phyloP scores from a whole-genome alignment of 1,140 invertebrate species.

The Aricia agestis region DNA sequence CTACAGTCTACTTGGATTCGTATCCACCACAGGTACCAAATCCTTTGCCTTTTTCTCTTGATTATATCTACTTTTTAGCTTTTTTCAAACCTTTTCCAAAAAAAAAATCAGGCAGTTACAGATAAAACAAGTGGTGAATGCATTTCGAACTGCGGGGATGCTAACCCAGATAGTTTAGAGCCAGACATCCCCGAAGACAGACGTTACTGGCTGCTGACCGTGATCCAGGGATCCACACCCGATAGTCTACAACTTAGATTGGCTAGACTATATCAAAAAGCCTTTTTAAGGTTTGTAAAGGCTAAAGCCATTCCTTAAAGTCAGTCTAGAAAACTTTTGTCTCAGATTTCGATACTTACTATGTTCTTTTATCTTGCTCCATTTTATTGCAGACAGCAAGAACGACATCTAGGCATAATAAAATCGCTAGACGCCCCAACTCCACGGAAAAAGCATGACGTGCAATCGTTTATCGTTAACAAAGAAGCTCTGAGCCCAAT shows the following conservation, averaged over 20 bases:
- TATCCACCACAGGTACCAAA: conserved; percentile 55
- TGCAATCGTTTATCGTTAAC: conserved; percentile 64
- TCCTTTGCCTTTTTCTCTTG: not conserved
- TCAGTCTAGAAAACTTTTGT: too few relatives aligned
- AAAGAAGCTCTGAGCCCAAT: conserved; percentile 47
- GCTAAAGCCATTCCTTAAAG: not conserved
- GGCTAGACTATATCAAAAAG: conserved; percentile 79
- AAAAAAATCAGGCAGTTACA: conserved; percentile 51
- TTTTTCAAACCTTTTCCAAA: conserved; percentile 18
- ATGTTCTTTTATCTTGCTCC: not conserved
- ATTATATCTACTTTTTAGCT: not conserved
- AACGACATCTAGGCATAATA: conserved; percentile 81
- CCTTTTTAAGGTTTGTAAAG: conserved; percentile 78
- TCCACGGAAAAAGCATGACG: conserved; percentile 65
- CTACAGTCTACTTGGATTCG: conserved; percentile 78
- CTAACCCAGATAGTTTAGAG: conserved; percentile 56
- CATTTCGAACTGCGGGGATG: conserved; percentile 57
- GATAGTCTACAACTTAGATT: conserved; percentile 77
- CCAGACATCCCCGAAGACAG: conserved; percentile 73
- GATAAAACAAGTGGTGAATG: conserved; percentile 65
- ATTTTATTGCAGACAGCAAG: conserved; percentile 79
- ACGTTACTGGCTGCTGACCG: conserved; percentile 88
- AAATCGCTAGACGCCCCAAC: conserved; percentile 64
- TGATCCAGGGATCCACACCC: conserved; percentile 78
- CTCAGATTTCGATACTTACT: too few relatives aligned